Conservation (phyloP, 1,140 invertebrate species). For the Drosophila parabipectinata region DNA sequence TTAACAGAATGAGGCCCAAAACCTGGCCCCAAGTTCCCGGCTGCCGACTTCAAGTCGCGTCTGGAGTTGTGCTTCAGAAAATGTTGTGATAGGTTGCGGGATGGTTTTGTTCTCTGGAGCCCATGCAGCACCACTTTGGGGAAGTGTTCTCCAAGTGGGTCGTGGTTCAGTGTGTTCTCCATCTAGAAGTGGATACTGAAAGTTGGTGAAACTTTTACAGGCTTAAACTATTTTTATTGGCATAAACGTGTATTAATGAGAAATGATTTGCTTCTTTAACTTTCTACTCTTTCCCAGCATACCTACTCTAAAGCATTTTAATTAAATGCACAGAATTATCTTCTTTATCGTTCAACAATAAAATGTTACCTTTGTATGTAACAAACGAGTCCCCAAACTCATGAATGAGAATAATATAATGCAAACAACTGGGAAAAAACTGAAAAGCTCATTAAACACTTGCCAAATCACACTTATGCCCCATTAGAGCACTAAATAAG, state of each 20-base stretch:
- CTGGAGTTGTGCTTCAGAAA: conserved; percentile 42
- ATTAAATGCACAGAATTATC: neutral
- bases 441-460: conserved; percentile 80
- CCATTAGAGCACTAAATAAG: conserved; percentile 79
- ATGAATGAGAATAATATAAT: neutral
- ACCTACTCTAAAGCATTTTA: too few species aligned
- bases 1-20: conserved; percentile 53
- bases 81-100: conserved; percentile 78
- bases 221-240: neutral
- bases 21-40: neutral
- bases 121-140: conserved; percentile 21
- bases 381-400: neutral
- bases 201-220: conserved; percentile 5
- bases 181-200: neutral
- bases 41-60: conserved; percentile 20
- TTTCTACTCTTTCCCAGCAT: too few species aligned
- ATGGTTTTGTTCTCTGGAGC: conserved; percentile 16
- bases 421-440: conserved; percentile 29
- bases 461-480: conserved; percentile 78
- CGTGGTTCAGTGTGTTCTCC: conserved; percentile 14
- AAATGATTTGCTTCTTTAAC: too few species aligned
- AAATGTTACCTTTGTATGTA: neutral
- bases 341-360: neutral
- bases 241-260: neutral
- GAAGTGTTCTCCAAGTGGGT: conserved; percentile 11